Percentiles rank a stretch among this genome's conserved stretches.
These are phyloP conservation scores for Caenorhabditis drosophilae DNA, from an alignment of 2,888 invertebrate genomes.

Conservation along the genomic window DNA sequence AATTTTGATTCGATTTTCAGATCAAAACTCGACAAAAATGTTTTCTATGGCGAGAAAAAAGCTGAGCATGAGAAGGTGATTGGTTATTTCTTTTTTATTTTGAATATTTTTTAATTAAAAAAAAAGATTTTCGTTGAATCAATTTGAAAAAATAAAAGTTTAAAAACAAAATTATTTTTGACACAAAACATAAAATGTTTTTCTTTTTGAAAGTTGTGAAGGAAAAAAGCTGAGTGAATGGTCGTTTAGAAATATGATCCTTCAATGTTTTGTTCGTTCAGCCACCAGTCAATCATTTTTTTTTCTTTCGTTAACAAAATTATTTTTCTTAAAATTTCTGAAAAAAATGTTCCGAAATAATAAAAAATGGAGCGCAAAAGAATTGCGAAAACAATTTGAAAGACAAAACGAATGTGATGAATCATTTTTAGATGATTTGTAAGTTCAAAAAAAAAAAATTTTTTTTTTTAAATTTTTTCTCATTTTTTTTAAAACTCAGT, in stretches of 20 bases:
- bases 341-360: neutral
- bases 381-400: conserved; percentile 26
- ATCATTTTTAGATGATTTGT: conserved; percentile 26
- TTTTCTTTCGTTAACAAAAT: neutral
- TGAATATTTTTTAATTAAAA: conserved; percentile 1
- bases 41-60: conserved; percentile 28
- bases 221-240: no score
- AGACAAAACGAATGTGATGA: conserved; percentile 25
- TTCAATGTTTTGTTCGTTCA: conserved; percentile 1
- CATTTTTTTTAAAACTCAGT: neutral
- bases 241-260: no score
- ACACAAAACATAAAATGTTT: neutral
- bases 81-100: neutral
- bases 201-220: no score
- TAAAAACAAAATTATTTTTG: neutral
- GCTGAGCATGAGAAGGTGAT: conserved; percentile 26
- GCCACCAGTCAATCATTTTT: neutral
- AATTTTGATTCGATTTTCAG: no score
- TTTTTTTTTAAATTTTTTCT: neutral
- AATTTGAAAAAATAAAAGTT: neutral
- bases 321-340: neutral
- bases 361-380: conserved; percentile 22
- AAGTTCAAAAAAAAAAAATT: conserved; percentile 3
- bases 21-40: no score
- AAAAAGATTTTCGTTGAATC: neutral